A percentile compares a stretch with the other conserved stretches of the same genome.
Conservation (phyloP, 2,797 vertebrate species). For the Sebastes minor region DNA sequence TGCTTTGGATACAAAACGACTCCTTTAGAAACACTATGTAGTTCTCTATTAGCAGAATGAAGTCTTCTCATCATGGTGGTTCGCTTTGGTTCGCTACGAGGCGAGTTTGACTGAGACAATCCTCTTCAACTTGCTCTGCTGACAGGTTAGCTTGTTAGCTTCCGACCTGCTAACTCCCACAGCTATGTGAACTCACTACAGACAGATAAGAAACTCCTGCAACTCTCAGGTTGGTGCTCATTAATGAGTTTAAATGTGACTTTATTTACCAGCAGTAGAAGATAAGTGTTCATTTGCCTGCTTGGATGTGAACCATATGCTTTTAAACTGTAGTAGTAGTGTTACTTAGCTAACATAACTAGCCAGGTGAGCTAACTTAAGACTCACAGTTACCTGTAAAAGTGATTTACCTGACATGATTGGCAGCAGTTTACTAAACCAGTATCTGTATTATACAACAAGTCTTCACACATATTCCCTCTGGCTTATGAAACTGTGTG, state of each 20-base stretch:
- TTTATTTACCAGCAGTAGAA: neutral
- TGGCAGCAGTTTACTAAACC: too few relatives aligned
- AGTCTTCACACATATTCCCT: too few relatives aligned
- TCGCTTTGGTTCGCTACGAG: slow-evolving; percentile 43
- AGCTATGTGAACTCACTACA: slow-evolving; percentile 57
- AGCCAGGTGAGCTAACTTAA: slow-evolving; percentile 27
- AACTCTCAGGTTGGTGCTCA: slow-evolving; percentile 56
- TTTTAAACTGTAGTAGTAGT: neutral
- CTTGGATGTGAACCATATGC: neutral
- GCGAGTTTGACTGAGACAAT: slow-evolving; percentile 50
- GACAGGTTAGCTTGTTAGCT: slow-evolving; percentile 59
- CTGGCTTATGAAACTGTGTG: too few relatives aligned
- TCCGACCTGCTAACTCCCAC: slow-evolving; percentile 52
- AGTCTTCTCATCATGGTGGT: neutral
- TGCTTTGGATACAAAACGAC: neutral
- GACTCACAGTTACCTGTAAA: neutral
- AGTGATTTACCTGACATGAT: neutral
- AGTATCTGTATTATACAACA: too few relatives aligned
- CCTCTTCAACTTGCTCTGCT: slow-evolving; percentile 54
- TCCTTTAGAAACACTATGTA: neutral
- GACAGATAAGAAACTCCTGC: slow-evolving; percentile 42
- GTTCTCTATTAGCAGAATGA: neutral
- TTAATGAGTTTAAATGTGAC: neutral
- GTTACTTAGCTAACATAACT: slow-evolving; percentile 39
- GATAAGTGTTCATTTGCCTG: neutral